phyloP scores from a whole-genome alignment of 2,797 vertebrate genomes.

The Chelonia mydas region DNA sequence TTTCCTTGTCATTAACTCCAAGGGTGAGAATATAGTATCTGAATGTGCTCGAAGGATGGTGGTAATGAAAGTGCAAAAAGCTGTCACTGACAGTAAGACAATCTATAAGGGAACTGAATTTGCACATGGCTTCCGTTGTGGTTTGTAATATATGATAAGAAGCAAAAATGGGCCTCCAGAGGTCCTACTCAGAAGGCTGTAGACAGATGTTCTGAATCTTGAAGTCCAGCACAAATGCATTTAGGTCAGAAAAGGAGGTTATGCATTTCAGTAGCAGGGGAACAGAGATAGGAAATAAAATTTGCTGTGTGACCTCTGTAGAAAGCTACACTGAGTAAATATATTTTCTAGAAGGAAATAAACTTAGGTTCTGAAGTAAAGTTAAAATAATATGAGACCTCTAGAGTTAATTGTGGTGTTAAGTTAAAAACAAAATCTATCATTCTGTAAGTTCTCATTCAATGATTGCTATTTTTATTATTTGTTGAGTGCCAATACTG shows the following conservation, averaged over 20 bases:
- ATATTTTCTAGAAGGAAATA: not conserved
- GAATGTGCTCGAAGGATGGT: conserved; percentile 53
- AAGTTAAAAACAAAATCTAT: not conserved
- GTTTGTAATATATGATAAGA: conserved; percentile 66
- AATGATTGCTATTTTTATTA: not conserved
- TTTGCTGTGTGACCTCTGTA: conserved; percentile 53
- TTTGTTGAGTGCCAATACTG: not conserved
- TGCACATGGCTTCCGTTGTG: conserved; percentile 51
- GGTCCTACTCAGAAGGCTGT: conserved; percentile 43
- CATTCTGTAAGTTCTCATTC: not conserved
- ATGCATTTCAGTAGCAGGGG: conserved; percentile 31
- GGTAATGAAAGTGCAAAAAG: conserved; percentile 79
- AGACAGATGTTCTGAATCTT: conserved; percentile 74
- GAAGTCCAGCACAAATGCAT: conserved; percentile 61
- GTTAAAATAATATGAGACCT: not conserved
- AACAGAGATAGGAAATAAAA: conserved; percentile 52
- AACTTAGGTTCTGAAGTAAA: not conserved
- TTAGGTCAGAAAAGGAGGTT: conserved; percentile 68
- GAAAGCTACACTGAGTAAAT: conserved; percentile 34
- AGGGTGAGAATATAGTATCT: conserved; percentile 73
- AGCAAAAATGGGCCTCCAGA: conserved; percentile 60
- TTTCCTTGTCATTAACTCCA: conserved; percentile 58
- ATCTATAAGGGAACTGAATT: conserved; percentile 60
- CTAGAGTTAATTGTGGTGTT: not conserved
- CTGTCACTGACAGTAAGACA: conserved; percentile 81